Percentiles rank a stretch among this genome's conserved stretches.
Conservation (phyloP, 2,888 invertebrate genomes). For the Leistus spinibarbis region DNA sequence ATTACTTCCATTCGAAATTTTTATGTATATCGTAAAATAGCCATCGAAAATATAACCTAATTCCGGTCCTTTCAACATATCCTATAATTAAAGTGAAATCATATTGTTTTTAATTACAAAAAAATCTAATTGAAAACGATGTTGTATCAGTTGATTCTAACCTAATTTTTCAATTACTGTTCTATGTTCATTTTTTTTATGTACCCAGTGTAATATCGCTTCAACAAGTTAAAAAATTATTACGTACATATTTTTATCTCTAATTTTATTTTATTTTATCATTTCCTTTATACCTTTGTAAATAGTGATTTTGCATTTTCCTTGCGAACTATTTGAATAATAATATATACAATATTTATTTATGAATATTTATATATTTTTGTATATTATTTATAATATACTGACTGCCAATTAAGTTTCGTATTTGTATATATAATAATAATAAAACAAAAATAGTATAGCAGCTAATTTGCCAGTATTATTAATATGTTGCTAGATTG, state of each 20-base stretch:
- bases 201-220: not conserved
- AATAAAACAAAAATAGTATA: too few relatives aligned
- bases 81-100: not conserved
- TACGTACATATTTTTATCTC: not conserved
- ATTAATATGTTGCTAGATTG: too few relatives aligned
- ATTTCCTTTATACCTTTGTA: not conserved
- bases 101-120: not conserved
- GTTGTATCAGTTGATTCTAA: not conserved
- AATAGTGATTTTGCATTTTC: too few relatives aligned
- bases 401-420: too few relatives aligned
- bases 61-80: not conserved
- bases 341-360: too few relatives aligned
- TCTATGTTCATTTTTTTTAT: not conserved
- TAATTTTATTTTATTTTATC: not conserved
- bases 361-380: too few relatives aligned
- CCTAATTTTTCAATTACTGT: not conserved
- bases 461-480: too few relatives aligned
- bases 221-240: not conserved
- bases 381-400: too few relatives aligned
- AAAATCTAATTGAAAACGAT: not conserved
- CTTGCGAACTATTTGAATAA: too few relatives aligned
- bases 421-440: too few relatives aligned
- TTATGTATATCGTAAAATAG: not conserved
- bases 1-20: too few relatives aligned
- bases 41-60: not conserved